Evolutionary conservation across 2,797 vertebrate genomes (phyloP), one percentile per base, ranked within the genome.

Genomic region (Lophotriccus pileatus): DNA sequence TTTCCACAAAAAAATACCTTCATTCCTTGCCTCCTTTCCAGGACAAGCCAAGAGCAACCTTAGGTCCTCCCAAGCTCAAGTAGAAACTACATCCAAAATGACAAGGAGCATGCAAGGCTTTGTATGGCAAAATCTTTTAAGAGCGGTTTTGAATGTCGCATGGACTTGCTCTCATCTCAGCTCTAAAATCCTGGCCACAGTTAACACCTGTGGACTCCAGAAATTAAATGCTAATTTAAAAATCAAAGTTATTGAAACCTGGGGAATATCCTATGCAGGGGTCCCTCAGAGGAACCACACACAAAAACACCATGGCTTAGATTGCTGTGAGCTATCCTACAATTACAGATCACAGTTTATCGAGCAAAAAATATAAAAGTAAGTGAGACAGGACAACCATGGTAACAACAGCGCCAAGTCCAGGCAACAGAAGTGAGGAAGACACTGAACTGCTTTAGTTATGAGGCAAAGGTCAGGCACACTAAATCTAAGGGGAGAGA

Each of bases 191-290:
- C n/a, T 62, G 41, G 22, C 36, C n/a, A 68, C 1, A 9, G 43
- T 39, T 82, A 92, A 75, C 18, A 67, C 24, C 24, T 46, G 17
- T 7, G 1, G 0, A 67, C 24, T 44, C 64, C 25, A 84, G 62
- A 92, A 93, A 58, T 58, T 34, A 75, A 83, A 81, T 6, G 8
- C 12, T 60, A 21, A 69, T 58, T 59, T 68, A 55, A 78, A 93
- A 94, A 52, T 32, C 37, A 72, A 68, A 8, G 9, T 32, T 79
- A 56, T 2, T 59, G 19, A 27, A 69, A 78, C 8, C 30, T 15
- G 39, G 87, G 44, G n/a, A 78, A 92, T 87, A 81, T 8, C 13
- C 43, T 44, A 3, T 0, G 1, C 22, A 36, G 30, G 18, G 9
- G 32, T 52, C 28, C 37, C 43, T 76, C 63, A 50, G 69, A 69